Evolutionary conservation across 2,888 invertebrate species (phyloP), one percentile per base, ranked within the genome.

Genomic region (Trichopoda pennipes): DNA sequence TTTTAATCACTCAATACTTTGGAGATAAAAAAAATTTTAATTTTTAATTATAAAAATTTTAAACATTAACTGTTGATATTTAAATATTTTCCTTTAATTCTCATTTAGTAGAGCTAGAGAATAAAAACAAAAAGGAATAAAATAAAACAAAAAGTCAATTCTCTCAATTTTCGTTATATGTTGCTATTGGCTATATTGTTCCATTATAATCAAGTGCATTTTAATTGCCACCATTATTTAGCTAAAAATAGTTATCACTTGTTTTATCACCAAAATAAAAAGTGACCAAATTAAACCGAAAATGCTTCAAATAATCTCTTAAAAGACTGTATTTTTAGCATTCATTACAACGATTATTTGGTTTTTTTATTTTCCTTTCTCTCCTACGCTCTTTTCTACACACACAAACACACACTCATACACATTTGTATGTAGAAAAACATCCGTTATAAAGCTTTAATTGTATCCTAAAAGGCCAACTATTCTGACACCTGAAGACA

Each of bases 381-480:
- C 8, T 1, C 17, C n/a, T n/a, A 56, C 14, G 10, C 49, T 35
- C 6, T 19, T 16, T 4, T 28, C 16, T 17, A 10, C 42, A 53
- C 63, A n/a, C 53, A 23, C n/a, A n/a, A n/a, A n/a, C n/a, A n/a
- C n/a, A n/a, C n/a, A n/a, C n/a, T n/a, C n/a, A n/a, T n/a, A n/a
- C 3, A 64, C 58, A 42, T 6, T 28, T 16, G 12, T n/a, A 49
- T 28, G 28, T 28, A 28, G 28, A 28, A 53, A 68, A 76, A 78
- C 77, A 78, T 78, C 80, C 83, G 75, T 69, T 76, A 70, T 81
- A 79, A 76, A 78, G 70, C 64, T 81, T 83, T 83, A 83, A 84
- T 83, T 84, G 83, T 58, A 60, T 64, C 66, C 64, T 64, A 73
- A 72, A 74, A 68, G 64, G 49, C 56, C 70, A 68, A 68, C 47